phyloP scores from a whole-genome alignment of 1,140 invertebrate genomes.

The Habropoda laboriosa region DNA sequence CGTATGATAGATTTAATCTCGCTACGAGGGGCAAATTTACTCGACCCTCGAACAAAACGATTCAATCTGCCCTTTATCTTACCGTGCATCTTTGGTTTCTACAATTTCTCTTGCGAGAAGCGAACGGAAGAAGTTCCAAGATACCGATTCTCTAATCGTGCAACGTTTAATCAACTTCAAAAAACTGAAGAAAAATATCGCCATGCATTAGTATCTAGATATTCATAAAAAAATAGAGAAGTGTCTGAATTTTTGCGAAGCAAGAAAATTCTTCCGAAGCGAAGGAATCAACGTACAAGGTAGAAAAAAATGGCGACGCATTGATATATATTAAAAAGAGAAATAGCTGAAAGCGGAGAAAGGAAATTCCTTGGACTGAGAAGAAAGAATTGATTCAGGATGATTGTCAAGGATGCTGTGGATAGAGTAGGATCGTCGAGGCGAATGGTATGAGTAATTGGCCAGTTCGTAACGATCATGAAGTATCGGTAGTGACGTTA shows the following conservation, averaged over 20 bases:
- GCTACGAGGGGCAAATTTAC: not conserved
- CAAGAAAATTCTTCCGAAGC: no score
- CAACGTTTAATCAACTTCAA: no score
- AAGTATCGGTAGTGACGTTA: constrained; percentile 57
- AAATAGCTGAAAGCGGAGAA: not conserved
- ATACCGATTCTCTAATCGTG: no score
- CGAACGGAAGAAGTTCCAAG: no score
- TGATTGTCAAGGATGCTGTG: constrained; percentile 40
- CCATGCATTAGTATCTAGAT: no score
- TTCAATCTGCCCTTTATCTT: not conserved
- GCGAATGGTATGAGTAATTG: constrained; percentile 58
- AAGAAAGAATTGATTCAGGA: not conserved
- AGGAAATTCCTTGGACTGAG: not conserved
- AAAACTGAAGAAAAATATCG: no score
- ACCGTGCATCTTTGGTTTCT: not conserved
- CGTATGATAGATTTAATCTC: constrained; percentile 17
- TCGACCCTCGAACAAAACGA: not conserved
- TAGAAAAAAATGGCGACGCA: no score
- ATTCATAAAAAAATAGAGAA: no score
- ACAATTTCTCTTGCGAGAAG: not conserved
- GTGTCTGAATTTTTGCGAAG: no score
- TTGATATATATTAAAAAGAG: no score
- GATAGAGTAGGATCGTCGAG: not conserved
- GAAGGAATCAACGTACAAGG: no score
- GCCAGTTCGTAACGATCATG: constrained; percentile 52